These are phyloP conservation scores for Blastobasis lacticolella DNA, from an alignment of 2,888 invertebrate genomes.

Conservation along the genomic window DNA sequence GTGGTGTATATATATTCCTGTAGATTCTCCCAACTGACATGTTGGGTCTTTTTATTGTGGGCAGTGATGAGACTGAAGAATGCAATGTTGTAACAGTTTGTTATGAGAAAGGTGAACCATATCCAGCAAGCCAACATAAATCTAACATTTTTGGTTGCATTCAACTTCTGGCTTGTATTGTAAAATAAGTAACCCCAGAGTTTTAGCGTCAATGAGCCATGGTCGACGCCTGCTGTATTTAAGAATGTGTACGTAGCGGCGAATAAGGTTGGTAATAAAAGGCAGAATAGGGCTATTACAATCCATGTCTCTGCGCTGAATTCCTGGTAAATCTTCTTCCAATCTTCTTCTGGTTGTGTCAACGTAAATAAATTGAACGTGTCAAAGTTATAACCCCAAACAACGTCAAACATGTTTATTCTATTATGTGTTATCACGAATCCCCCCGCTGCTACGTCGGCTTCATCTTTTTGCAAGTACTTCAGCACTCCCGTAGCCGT, in stretches of 20 bases:
- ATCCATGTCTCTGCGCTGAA: constrained; percentile 3
- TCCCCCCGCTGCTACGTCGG: neutral
- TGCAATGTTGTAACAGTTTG: constrained; percentile 14
- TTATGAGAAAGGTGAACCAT: constrained; percentile 13
- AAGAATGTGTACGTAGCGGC: neutral
- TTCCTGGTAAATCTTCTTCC: constrained; percentile 5
- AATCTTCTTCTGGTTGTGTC: neutral
- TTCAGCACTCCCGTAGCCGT: neutral
- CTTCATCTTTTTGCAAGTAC: neutral
- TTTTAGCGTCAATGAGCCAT: neutral
- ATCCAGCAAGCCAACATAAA: constrained; percentile 13
- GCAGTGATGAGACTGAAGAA: constrained; percentile 13
- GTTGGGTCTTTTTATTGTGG: neutral
- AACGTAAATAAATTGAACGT: neutral
- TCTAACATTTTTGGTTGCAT: constrained; percentile 5
- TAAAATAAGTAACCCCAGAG: constrained; percentile 13
- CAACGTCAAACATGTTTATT: neutral
- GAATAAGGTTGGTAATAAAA: neutral
- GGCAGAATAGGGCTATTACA: neutral
- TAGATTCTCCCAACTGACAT: no score
- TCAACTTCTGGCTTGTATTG: constrained; percentile 5
- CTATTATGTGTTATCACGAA: neutral
- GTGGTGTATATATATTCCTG: no score
- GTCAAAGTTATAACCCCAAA: neutral
- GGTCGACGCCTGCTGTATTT: neutral